Base-by-base conservation (phyloP, 2,797 vertebrate species). In the Ciconia nigra region DNA sequence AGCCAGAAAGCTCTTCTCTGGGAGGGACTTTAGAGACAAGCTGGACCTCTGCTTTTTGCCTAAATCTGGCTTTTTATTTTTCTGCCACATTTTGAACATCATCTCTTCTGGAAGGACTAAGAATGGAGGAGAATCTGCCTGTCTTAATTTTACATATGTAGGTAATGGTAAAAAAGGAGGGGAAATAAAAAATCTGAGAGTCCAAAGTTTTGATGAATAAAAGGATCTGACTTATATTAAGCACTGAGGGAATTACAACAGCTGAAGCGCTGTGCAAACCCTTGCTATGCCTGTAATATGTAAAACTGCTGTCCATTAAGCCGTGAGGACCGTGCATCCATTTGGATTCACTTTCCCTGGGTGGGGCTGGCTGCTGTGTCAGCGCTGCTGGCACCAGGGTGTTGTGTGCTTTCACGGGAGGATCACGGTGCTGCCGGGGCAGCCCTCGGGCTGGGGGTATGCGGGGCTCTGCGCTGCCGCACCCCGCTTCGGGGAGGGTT, bases 331-430 rank as follows among this genome's bases (percentile, higher is more conserved):
- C 0, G 3, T 57, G 76, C 20, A 15, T 70, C 37, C 47, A 4
- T 82, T 51, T 76, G 92, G 86, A 39, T 66, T 66, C n/a, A 0
- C 67, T 37, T 29, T 19, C 5, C 77, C 55, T 4, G 90, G 71
- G 66, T 84, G 87, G 71, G 62, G 86, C 73, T 76, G 91, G 52
- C 71, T 96, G 90, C 95, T 84, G 80, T 31, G 80, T 82, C 94
- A 90, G 92, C 1, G 66, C 86, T 52, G 73, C 92, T 94, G 93
- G 88, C 91, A 65, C 47, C 1, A 4, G 13, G 5, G 21, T 15
- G 26, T 9, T 37, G 11, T 28, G n/a, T 21, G 3, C 72, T 49
- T 44, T 18, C 44, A 19, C 3, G 5, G 5, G 13, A 24, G 63
- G 25, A 22, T 66, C 19, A 1, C 2, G 1, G 7, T 2, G 78